Conservation (phyloP, 2,113 vertebrate species). For the Abramis brama region DNA sequence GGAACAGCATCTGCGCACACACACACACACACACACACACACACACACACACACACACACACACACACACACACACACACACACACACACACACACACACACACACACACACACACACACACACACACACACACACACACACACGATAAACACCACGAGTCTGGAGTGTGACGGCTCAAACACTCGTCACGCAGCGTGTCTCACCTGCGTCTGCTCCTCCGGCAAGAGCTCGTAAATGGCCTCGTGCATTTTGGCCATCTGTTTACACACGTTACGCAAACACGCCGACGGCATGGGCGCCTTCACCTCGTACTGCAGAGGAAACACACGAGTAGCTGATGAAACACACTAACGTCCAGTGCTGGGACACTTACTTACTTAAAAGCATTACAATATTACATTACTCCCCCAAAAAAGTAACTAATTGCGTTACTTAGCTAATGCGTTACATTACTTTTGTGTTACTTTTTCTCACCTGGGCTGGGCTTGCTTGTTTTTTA, state of each 20-base stretch:
- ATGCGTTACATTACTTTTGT: no score
- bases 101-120: conserved; percentile 38
- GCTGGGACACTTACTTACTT: no score
- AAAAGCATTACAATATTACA: no score
- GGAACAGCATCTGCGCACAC: conserved; percentile 86
- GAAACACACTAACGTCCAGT: not conserved
- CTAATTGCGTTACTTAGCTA: no score
- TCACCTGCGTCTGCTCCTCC: conserved; percentile 93
- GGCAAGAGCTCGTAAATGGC: conserved; percentile 93
- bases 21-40: conserved; percentile 44
- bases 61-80: conserved; percentile 38
- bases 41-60: conserved; percentile 50
- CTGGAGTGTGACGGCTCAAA: no score
- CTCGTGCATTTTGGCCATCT: conserved; percentile 98
- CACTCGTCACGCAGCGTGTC: not conserved
- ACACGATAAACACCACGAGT: not conserved
- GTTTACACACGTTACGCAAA: conserved; percentile 96
- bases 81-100: conserved; percentile 50
- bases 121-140: conserved; percentile 46
- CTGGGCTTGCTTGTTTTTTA: no score
- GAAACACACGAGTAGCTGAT: not conserved
- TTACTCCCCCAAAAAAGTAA: no score
- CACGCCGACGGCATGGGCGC: conserved; percentile 95
- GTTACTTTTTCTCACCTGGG: no score
- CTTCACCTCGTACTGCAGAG: conserved; percentile 92